A percentile compares a stretch with the other conserved stretches of the same genome.
These are phyloP conservation scores for Hydrochoerus hydrochaeris DNA, from an alignment of 2,113 vertebrate genomes.

Conservation along the genomic window DNA sequence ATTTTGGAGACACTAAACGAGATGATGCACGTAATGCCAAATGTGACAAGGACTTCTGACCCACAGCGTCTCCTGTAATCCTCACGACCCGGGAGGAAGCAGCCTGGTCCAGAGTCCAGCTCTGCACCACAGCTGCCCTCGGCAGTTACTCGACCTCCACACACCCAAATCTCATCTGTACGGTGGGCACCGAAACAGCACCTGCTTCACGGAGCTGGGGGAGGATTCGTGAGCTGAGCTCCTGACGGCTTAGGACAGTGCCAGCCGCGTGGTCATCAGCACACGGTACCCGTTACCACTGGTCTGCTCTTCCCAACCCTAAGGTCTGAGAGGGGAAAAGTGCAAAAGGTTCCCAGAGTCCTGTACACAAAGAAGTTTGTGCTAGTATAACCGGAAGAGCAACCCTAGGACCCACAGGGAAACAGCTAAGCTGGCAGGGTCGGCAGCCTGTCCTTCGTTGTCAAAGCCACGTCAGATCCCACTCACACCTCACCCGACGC, in stretches of 20 bases:
- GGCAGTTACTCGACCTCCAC: background rate
- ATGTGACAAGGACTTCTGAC: background rate
- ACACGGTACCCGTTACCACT: background rate
- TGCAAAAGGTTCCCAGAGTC: background rate
- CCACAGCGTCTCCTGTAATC: background rate
- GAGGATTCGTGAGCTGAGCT: background rate
- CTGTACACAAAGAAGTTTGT: background rate
- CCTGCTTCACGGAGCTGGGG: background rate
- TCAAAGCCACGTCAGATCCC: background rate
- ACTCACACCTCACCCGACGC: background rate
- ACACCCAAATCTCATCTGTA: background rate
- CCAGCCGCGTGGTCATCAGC: fast-evolving
- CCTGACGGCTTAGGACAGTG: background rate
- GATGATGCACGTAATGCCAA: background rate
- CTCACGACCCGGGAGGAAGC: background rate
- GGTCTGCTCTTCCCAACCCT: background rate
- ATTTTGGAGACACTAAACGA: background rate
- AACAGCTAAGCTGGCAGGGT: too few relatives aligned
- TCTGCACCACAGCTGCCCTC: background rate
- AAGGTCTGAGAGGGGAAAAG: background rate
- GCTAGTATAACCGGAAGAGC: background rate
- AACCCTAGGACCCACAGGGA: background rate
- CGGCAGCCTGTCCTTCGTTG: background rate
- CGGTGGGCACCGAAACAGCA: background rate
- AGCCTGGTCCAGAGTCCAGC: background rate